Evolutionary conservation across 2,797 vertebrate species (phyloP).

Genomic region (Girardinus metallicus): DNA sequence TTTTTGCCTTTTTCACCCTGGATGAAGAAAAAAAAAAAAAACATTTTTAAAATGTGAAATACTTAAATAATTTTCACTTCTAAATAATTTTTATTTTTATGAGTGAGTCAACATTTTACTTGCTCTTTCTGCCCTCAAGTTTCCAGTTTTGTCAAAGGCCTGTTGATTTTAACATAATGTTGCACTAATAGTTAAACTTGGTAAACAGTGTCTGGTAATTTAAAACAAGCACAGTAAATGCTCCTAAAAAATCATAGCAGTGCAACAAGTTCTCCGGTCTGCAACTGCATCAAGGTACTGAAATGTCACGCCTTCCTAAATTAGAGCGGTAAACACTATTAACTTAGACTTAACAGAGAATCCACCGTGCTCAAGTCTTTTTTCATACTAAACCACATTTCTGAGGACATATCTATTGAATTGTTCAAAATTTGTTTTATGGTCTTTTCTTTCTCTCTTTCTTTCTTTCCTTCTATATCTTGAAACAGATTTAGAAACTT

Average conservation of each 20-base stretch:
- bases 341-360: background rate
- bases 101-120: background rate
- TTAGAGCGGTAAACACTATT: background rate
- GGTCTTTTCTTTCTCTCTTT: background rate
- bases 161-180: background rate
- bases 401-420: background rate
- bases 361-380: background rate
- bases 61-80: background rate
- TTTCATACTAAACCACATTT: background rate
- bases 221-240: background rate
- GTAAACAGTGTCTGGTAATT: too few species aligned
- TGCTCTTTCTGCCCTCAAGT: background rate
- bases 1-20: conserved; percentile 89
- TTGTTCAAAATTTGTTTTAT: background rate
- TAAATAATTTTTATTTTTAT: background rate
- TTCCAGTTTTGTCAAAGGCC: conserved; percentile 1
- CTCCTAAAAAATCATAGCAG: background rate
- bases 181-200: background rate
- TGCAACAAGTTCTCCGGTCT: background rate
- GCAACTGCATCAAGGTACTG: background rate
- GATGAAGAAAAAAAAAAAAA: conserved; percentile 18
- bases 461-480: background rate
- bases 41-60: background rate
- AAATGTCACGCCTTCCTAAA: background rate
- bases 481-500: background rate